Percentiles rank a stretch among this genome's conserved stretches.
Conservation (phyloP, 2,113 vertebrate species). For the Cathartes aura region DNA sequence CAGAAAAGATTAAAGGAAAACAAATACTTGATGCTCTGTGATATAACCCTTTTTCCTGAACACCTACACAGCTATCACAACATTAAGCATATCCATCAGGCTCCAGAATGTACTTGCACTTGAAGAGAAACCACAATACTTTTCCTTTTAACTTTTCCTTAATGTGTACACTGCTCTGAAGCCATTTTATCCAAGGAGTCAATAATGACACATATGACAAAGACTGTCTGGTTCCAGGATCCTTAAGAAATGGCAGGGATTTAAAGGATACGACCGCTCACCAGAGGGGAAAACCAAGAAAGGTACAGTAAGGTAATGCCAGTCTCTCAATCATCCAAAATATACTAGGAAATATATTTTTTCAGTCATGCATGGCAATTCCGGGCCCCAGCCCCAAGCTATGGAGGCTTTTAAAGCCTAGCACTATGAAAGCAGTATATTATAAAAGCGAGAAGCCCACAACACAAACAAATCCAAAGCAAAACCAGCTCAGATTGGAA, state of each 20-base stretch:
- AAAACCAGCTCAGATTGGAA: not conserved
- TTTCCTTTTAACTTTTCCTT: not conserved
- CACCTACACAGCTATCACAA: not conserved
- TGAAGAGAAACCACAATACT: not conserved
- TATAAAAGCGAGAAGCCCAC: not conserved
- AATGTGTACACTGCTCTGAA: accelerated
- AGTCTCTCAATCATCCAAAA: not conserved
- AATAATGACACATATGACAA: not conserved
- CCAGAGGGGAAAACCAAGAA: not conserved
- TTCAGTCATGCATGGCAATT: not conserved
- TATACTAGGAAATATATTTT: not conserved
- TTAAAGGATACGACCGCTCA: not conserved
- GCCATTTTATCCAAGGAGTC: not conserved
- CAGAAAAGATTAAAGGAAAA: not conserved
- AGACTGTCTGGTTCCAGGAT: not conserved
- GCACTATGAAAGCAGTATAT: not conserved
- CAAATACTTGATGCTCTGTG: not conserved
- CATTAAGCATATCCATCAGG: not conserved
- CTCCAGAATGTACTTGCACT: not conserved
- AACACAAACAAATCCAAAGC: not conserved
- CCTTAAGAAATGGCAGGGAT: not conserved
- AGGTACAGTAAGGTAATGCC: not conserved
- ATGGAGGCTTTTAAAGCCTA: not conserved
- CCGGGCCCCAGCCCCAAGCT: not conserved
- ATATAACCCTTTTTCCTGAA: not conserved